These are phyloP conservation scores for Panthera uncia DNA, from an alignment of 2,113 vertebrate species.

Conservation along the genomic window DNA sequence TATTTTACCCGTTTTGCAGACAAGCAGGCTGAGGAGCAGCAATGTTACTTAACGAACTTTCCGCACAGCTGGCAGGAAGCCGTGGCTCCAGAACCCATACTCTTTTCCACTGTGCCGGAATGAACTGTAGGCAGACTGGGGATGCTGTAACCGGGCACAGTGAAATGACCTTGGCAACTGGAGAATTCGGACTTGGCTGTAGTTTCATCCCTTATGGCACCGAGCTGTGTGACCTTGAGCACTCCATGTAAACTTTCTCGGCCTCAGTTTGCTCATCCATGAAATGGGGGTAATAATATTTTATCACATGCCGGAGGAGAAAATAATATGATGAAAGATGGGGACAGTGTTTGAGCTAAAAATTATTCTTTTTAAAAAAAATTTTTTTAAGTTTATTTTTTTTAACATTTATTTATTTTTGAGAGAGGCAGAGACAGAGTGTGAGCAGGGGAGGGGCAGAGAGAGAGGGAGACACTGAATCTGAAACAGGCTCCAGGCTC, in stretches of 20 bases:
- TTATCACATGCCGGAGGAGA: not conserved
- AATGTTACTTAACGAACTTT: not conserved
- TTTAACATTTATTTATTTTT: too few species aligned
- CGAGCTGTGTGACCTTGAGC: not conserved
- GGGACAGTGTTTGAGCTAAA: not conserved
- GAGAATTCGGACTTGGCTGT: not conserved
- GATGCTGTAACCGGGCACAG: fast-evolving
- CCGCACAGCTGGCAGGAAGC: too few species aligned
- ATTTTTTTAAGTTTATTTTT: too few species aligned
- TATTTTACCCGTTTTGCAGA: not conserved
- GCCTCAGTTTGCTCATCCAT: not conserved
- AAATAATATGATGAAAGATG: not conserved
- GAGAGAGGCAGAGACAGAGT: too few species aligned
- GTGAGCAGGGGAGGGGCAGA: too few species aligned
- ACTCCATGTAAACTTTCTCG: not conserved
- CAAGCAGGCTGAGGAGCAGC: not conserved
- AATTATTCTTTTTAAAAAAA: not conserved
- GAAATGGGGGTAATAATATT: not conserved
- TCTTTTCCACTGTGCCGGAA: not conserved
- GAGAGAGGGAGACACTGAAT: too few species aligned
- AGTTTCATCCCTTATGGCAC: not conserved
- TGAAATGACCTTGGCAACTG: not conserved
- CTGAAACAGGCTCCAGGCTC: too few species aligned
- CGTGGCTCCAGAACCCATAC: not conserved
- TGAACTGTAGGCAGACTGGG: not conserved